Evolutionary conservation across 2,888 invertebrate species (phyloP), one percentile per base, ranked within the genome.

Genomic region (Theristus sp.): DNA sequence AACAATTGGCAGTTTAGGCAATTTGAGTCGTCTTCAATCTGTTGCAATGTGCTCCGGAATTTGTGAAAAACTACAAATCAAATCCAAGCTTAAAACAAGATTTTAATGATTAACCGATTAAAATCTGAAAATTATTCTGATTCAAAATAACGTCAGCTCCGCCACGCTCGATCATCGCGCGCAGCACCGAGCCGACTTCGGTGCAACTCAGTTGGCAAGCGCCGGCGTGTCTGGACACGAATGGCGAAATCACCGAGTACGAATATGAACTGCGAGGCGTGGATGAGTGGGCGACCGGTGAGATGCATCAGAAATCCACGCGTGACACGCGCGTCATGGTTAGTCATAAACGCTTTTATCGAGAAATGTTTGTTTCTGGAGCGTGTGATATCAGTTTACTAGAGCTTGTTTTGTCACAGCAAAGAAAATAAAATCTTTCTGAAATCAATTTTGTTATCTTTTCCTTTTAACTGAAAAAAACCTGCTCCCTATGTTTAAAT

Each of bases 231-330:
- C 66, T 70, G 27, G 67, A 72, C 53, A 73, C 72, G 10, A 71
- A 73, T 60, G 73, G 73, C 29, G 71, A 73, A 49, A 68, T 73
- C 59, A 66, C 67, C 56, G 72, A 72, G 59, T 73, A 73, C 64
- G 73, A 73, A 57, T 73, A 72, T 56, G 70, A 71, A 29, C 66
- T 72, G 20, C 3, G 26, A 13, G 61, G 62, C 28, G 28, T 55
- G 22, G 60, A 60, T 53, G 27, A 38, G 22, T 61, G 60, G 17
- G 65, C 68, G 17, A 64, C 69, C 20, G 63, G 64, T 29, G 71
- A 72, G 59, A 65, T 66, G 24, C 30, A 29, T 2, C 49, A 20
- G 6, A 60, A 56, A 25, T 57, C 62, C 17, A 10, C 3, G 22
- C 10, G 24, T 10, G n/a, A 52, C 52, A 52, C n/a, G 13, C 61